phyloP scores from a whole-genome alignment of 2,113 vertebrate genomes.

The Rhea pennata region DNA sequence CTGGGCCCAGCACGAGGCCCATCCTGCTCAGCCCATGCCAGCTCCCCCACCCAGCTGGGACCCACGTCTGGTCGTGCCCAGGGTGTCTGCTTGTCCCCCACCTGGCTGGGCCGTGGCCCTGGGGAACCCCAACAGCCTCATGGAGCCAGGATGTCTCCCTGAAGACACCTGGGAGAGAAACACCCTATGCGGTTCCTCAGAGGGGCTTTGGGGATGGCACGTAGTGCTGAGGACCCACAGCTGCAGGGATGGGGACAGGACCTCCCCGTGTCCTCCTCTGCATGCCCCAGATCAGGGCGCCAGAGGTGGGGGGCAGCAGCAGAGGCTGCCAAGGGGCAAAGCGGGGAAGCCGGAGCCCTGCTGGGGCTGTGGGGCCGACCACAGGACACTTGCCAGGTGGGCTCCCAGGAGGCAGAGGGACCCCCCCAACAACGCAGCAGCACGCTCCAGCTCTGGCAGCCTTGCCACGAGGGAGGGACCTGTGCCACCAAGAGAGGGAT shows the following conservation, averaged over 20 bases:
- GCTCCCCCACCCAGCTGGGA: too few relatives aligned
- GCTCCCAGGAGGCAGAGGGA: neutral
- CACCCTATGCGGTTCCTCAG: rapidly evolving
- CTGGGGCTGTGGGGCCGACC: too few relatives aligned
- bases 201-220: rapidly evolving
- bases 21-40: too few relatives aligned
- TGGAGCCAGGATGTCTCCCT: neutral
- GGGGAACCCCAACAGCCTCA: neutral
- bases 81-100: too few relatives aligned
- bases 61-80: too few relatives aligned
- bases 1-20: too few relatives aligned
- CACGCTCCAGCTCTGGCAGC: neutral
- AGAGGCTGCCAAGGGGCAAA: neutral
- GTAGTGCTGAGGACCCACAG: neutral
- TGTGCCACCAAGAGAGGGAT: neutral
- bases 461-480: neutral
- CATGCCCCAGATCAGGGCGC: neutral
- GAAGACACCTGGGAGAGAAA: neutral
- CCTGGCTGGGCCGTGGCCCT: neutral
- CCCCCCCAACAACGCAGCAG: neutral
- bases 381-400: too few relatives aligned
- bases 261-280: neutral
- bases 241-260: too few relatives aligned
- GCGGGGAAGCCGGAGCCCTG: too few relatives aligned
- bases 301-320: neutral